Evolutionary conservation across 2,888 invertebrate genomes (phyloP).

Genomic region (Rhagophthalmus giganteus): DNA sequence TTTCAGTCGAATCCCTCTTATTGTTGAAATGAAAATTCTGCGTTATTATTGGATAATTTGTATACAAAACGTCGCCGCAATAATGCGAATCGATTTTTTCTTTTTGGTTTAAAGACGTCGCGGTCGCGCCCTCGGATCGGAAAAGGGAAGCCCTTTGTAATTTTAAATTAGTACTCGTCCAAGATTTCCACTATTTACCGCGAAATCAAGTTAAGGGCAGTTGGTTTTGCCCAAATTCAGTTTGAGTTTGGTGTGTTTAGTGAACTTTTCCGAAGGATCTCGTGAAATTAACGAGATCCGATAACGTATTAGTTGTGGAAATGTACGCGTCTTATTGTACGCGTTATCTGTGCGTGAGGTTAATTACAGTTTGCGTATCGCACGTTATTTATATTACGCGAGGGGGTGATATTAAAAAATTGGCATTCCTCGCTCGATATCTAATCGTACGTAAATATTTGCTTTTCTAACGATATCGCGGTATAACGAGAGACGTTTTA

Average conservation of each 20-base stretch:
- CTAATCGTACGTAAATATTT: conserved; percentile 19
- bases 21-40: too few species aligned
- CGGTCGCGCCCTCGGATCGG: too few species aligned
- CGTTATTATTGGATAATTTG: too few species aligned
- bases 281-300: conserved; percentile 2
- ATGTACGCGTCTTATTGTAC: neutral
- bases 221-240: conserved; percentile 7
- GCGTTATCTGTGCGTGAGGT: neutral
- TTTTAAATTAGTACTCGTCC: conserved; percentile 8
- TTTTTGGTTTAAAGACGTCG: too few species aligned
- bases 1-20: neutral
- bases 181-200: conserved; percentile 11
- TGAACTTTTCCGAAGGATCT: conserved; percentile 11
- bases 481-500: too few species aligned
- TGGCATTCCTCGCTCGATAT: conserved; percentile 4
- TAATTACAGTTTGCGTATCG: neutral
- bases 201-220: conserved; percentile 12
- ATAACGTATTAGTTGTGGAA: conserved; percentile 5
- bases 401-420: neutral
- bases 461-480: conserved; percentile 1
- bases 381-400: neutral
- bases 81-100: too few species aligned
- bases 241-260: conserved; percentile 8
- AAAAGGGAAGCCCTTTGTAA: conserved; percentile 3
- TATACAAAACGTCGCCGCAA: too few species aligned